Percentiles rank a stretch among this genome's conserved stretches.
Evolutionary conservation across 2,113 vertebrate genomes (phyloP).

Genomic region (Thryonomys swinderianus): DNA sequence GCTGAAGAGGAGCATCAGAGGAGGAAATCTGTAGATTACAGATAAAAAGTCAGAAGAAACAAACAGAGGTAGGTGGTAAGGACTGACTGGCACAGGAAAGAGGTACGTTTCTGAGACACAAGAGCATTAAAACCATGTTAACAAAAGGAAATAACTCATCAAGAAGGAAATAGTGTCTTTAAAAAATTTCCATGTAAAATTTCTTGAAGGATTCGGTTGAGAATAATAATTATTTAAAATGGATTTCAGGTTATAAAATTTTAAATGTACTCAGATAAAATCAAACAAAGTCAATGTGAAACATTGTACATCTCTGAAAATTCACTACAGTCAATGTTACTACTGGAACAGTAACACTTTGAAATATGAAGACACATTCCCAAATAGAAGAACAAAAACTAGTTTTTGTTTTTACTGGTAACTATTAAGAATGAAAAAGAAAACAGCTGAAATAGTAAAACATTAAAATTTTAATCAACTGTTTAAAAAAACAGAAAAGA

Average conservation of each 20-base stretch:
- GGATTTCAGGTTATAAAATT: slow-evolving; percentile 70
- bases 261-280: slow-evolving; percentile 75
- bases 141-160: slow-evolving; percentile 23
- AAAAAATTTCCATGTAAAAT: slow-evolving; percentile 25
- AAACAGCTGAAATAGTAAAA: slow-evolving; percentile 68
- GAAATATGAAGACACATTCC: slow-evolving; percentile 70
- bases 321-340: slow-evolving; percentile 74
- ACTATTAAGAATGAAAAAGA: slow-evolving; percentile 78
- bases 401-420: slow-evolving; percentile 79
- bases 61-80: slow-evolving; percentile 81
- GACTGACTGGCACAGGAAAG: slow-evolving; percentile 69
- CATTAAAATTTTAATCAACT: slow-evolving; percentile 79
- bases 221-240: slow-evolving; percentile 67
- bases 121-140: slow-evolving; percentile 40
- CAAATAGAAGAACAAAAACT: slow-evolving; percentile 63
- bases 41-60: slow-evolving; percentile 79
- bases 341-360: slow-evolving; percentile 77
- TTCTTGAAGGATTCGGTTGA: slow-evolving; percentile 62
- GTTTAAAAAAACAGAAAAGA: slow-evolving; percentile 57
- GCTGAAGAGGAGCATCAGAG: slow-evolving; percentile 91
- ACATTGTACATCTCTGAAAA: slow-evolving; percentile 79
- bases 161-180: background rate
- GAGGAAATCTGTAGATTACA: slow-evolving; percentile 90
- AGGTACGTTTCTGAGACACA: slow-evolving; percentile 8
- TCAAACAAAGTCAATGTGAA: slow-evolving; percentile 69